Base-by-base conservation (phyloP, 2,888 invertebrate species). In the Calameuta idolon region DNA sequence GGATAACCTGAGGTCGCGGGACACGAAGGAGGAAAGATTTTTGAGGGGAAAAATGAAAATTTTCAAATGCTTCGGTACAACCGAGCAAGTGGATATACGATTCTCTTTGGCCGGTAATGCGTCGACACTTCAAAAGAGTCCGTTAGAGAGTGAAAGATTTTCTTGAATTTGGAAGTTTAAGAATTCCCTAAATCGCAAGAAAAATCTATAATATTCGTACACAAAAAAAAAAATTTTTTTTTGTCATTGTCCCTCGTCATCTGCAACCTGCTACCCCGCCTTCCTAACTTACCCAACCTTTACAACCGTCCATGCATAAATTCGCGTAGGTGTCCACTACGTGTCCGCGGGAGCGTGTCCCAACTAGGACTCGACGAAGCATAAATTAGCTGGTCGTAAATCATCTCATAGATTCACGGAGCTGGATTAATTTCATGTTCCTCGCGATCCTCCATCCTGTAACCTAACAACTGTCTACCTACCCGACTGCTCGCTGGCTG, bases 341-440 rank as follows among this genome's bases (percentile, higher is more conserved):
- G 33, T 71, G 71, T 34, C 34, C 71, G 71, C 31, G 31, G 71
- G 31, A 34, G 71, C 71, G 71, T 34, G 34, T 71, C 71, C 71
- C 12, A 23, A 31, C 71, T 71, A 71, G 71, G 34, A 71, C 71
- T 33, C 71, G 71, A 71, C 71, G 33, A 34, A 71, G 34, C 71
- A 71, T 71, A 71, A 71, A 71, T 71, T 71, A 71, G 33, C 33
- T 34, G 9, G 31, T 33, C 34, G 33, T 71, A 71, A 71, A 71
- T 71, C 33, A 71, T 33, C 31, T 71, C 71, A 71, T 71, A 71
- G 71, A 71, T 34, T 71, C 71, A 34, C 71, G 71, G 55, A 55
- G 31, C 71, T 34, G 71, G 34, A 71, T 71, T 71, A 71, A 71
- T 71, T 71, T 71, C 71, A 71, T 71, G 34, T 71, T 71, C 71